phyloP scores from a whole-genome alignment of 1,140 invertebrate genomes.

The Rhynchophorus ferrugineus region DNA sequence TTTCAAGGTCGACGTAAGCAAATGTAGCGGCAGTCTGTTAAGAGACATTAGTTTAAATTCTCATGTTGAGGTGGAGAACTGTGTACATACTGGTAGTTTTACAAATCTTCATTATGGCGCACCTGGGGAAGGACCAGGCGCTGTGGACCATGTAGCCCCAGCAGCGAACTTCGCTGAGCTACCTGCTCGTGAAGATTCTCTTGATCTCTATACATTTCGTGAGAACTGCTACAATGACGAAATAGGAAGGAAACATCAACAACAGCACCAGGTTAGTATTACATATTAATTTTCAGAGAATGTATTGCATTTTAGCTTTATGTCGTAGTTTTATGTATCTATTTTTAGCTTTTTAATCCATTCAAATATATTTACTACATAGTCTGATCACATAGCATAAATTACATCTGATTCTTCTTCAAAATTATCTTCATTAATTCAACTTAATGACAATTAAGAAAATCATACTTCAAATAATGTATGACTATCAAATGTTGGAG shows the following conservation, averaged over 20 bases:
- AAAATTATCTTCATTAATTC: too few relatives aligned
- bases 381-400: too few relatives aligned
- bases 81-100: conserved; percentile 56
- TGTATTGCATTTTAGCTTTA: too few relatives aligned
- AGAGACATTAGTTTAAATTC: conserved; percentile 48
- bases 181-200: conserved; percentile 52
- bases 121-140: conserved; percentile 35
- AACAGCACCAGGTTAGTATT: conserved; percentile 18
- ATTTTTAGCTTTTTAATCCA: too few relatives aligned
- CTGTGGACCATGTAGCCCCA: conserved; percentile 17
- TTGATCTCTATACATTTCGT: conserved; percentile 58
- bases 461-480: too few relatives aligned
- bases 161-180: conserved; percentile 38
- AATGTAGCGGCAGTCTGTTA: conserved; percentile 41
- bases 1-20: conserved; percentile 19
- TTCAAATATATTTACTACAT: too few relatives aligned
- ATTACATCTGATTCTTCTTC: too few relatives aligned
- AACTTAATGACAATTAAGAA: too few relatives aligned
- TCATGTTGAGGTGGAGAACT: conserved; percentile 52
- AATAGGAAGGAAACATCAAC: conserved; percentile 30
- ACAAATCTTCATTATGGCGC: conserved; percentile 55
- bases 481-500: too few relatives aligned
- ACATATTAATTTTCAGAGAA: too few relatives aligned
- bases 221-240: conserved; percentile 61
- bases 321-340: too few relatives aligned